Percentiles rank a stretch among this genome's conserved stretches.
Conservation (phyloP, 2,797 vertebrate genomes). For the Heterohyrax brucei region DNA sequence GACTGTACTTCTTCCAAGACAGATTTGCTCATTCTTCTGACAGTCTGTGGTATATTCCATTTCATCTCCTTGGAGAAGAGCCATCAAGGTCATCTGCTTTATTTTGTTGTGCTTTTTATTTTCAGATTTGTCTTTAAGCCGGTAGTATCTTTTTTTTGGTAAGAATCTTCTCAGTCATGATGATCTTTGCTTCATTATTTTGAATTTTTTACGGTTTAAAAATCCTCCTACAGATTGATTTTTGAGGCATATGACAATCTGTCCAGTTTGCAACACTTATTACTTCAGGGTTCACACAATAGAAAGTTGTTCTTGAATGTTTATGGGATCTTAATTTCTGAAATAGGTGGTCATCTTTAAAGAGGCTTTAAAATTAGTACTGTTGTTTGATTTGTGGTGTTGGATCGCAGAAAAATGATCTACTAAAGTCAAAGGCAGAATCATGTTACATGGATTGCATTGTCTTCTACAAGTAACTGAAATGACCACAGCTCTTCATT, state of each 20-base stretch:
- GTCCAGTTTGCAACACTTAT: not conserved
- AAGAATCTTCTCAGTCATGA: not conserved
- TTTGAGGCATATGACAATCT: not conserved
- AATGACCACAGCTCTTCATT: not conserved
- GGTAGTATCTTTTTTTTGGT: not conserved
- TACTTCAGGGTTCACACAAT: not conserved
- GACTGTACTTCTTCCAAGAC: no score
- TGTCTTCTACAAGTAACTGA: not conserved
- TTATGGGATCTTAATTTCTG: not conserved
- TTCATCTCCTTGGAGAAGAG: not conserved
- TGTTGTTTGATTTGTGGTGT: not conserved
- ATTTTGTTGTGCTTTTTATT: constrained; percentile 15
- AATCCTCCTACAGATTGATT: not conserved
- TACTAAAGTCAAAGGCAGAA: not conserved
- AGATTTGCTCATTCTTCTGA: no score
- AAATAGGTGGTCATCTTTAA: constrained; percentile 26
- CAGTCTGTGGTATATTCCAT: no score
- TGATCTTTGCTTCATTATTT: constrained; percentile 5
- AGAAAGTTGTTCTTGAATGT: not conserved
- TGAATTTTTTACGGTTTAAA: not conserved
- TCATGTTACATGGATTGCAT: not conserved
- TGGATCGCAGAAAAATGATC: constrained; percentile 32
- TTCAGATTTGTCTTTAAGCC: not conserved
- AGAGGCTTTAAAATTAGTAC: not conserved
- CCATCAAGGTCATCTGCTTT: not conserved